These are phyloP conservation scores for Acanthurus lineatus DNA, from an alignment of 2,797 vertebrate genomes.

Conservation along the genomic window DNA sequence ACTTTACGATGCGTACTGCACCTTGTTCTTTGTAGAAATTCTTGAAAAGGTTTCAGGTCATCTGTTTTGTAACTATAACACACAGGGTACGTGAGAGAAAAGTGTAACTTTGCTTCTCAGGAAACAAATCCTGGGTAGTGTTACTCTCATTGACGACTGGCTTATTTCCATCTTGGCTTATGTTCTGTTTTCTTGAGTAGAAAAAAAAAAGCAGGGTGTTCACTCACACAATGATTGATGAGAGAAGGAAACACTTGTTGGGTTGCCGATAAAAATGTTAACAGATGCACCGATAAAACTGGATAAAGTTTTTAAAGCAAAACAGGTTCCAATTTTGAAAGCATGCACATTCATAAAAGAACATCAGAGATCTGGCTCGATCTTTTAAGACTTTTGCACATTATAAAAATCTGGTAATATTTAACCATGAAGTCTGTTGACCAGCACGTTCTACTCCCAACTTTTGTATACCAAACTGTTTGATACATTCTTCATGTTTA, in stretches of 20 bases:
- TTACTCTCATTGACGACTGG: constrained; percentile 22
- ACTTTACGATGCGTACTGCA: background rate
- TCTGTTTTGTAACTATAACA: constrained; percentile 23
- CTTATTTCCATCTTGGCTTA: background rate
- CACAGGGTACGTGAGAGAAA: constrained; percentile 29
- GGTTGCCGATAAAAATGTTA: background rate
- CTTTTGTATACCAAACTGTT: background rate
- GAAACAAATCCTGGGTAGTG: background rate
- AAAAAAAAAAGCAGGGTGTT: background rate
- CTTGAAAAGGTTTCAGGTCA: constrained; percentile 1
- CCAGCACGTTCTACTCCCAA: background rate
- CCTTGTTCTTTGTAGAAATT: background rate
- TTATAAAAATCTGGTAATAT: background rate
- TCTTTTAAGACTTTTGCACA: background rate
- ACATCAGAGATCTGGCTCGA: background rate
- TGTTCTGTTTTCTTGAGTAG: background rate
- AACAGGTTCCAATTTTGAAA: no score
- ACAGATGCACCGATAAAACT: background rate
- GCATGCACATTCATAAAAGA: no score
- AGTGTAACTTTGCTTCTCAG: constrained; percentile 17
- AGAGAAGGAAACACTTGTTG: background rate
- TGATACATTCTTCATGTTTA: no score
- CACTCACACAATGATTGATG: background rate
- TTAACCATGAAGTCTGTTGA: background rate
- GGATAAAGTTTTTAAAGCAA: no score